phyloP scores from a whole-genome alignment of 2,113 vertebrate species.

The Vanacampus margaritifer region DNA sequence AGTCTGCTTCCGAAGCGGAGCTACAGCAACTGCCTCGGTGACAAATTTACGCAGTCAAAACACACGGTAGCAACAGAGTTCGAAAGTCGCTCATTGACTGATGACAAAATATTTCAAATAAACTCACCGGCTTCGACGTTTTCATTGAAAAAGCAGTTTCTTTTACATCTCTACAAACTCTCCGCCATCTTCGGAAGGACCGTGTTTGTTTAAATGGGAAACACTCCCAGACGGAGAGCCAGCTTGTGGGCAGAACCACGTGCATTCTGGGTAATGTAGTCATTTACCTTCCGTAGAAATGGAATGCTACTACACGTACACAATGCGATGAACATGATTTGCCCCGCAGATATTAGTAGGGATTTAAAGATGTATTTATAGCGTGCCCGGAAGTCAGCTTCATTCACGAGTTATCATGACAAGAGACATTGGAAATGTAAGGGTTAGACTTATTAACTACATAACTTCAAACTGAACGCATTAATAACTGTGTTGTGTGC shows the following conservation, averaged over 20 bases:
- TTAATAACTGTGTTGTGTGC: background rate
- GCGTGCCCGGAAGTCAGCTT: constrained; percentile 38
- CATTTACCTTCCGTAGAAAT: background rate
- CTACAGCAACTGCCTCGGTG: constrained; percentile 34
- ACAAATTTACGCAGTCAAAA: constrained; percentile 15
- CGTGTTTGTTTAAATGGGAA: constrained; percentile 85
- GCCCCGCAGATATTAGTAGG: constrained; percentile 45
- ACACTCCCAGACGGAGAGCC: constrained; percentile 78
- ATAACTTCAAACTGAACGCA: background rate
- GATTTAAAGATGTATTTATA: constrained; percentile 66
- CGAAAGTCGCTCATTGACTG: constrained; percentile 2
- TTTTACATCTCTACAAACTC: constrained; percentile 74
- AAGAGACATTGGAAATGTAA: background rate
- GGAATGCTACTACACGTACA: constrained; percentile 61
- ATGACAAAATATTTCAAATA: background rate
- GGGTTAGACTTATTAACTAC: background rate
- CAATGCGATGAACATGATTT: constrained; percentile 54
- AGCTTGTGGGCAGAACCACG: constrained; percentile 49
- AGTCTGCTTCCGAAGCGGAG: constrained; percentile 52
- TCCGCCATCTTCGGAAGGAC: constrained; percentile 80
- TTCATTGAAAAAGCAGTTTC: constrained; percentile 72
- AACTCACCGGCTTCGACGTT: constrained; percentile 73
- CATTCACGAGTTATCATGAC: constrained; percentile 9
- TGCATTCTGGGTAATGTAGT: constrained; percentile 73
- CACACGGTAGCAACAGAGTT: background rate